Base-by-base conservation (phyloP, 1,140 invertebrate species). In the Drosophila bocki region DNA sequence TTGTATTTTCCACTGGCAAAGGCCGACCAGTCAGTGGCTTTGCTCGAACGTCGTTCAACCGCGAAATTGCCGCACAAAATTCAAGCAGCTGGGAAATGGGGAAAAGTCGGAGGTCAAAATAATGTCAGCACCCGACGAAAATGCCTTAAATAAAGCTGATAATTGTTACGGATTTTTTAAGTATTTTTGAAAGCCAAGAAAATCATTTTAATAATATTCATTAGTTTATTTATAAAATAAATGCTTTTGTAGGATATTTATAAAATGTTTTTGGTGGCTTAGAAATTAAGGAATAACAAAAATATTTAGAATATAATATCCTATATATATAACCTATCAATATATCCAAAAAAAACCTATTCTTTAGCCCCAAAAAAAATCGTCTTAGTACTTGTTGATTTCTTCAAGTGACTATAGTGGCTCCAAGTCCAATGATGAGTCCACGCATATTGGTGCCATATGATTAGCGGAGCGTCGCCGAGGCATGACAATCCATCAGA, bases 371-470 rank as follows among this genome's bases (percentile, higher is more conserved):
- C 8, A 39, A n/a, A 29, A 15, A 22, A 57, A 26, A 7, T 12
- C 2, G 2, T 2, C 19, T 13, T 35, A 12, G 35, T 11, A 17
- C 32, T 22, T 29, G 59, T 19, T 29, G 32, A 35, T 65, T 65
- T 65, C 12, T 69, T 33, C 44, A 32, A 53, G 48, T 58, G 50
- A 15, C 37, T 37, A 19, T 48, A 32, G 37, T 8, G 12, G 19
- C 37, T 0, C 54, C 17, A 41, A 57, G 47, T 50, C 48, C 15
- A 17, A 17, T 32, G 57, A 64, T 56, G 54, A 50, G 58, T 69
- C 70, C 72, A 84, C 83, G 82, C 82, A 86, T 83, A 80, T 87
- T 82, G 83, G 83, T 87, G 83, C 83, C 83, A 86, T 88, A 88
- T 88, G 85, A 88, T 88, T 88, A 90, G 84, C 53, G 50, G 61